These are phyloP conservation scores for mouse (Mus musculus) DNA, from an alignment of 2,113 vertebrate species.

Conservation along the genomic window GRCm39 chr6:125590501-125591000, in stretches of 20 bases:
- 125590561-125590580: neutral
- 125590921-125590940: neutral
- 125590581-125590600: too few species aligned
- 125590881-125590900: neutral
- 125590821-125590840: neutral
- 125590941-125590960: rapidly evolving
- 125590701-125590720: neutral
- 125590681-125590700: rapidly evolving
- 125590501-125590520: neutral
- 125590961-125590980: rapidly evolving
- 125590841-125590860: neutral
- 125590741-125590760: neutral
- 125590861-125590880: neutral
- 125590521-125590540: neutral
- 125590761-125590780: neutral
- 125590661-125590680: rapidly evolving
- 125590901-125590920: rapidly evolving
- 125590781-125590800: neutral
- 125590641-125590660: rapidly evolving
- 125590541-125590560: neutral
- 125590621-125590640: neutral
- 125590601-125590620: neutral
- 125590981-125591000: conserved; percentile 85
- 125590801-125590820: neutral
- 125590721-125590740: neutral